Evolutionary conservation across 2,888 invertebrate genomes (phyloP), one percentile per base, ranked within the genome.

Genomic region (Diplolepis rosae): DNA sequence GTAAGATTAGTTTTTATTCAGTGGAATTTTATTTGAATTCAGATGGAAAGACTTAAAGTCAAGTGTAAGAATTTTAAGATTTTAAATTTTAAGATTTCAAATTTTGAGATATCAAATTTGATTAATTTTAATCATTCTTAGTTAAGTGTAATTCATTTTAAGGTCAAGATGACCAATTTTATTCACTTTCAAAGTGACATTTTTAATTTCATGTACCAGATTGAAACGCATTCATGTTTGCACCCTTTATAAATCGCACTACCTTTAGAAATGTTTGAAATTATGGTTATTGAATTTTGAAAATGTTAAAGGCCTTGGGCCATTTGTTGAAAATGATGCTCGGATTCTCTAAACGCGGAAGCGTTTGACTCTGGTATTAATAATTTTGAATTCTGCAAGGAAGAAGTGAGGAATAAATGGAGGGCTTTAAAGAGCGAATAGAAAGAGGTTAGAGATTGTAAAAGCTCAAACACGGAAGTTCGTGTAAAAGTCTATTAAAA

Each of bases 401-500:
- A 28, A 15, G 28, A 52, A 7, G 28, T 5, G 6, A 28, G 4
- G 4, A 54, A 15, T 15, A 2, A 45, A 0, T 15, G n/a, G 3
- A 4, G 45, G 1, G 30, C 4, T 30, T 32, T 13, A 13, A 18
- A 32, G 32, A 32, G 32, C 39, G 39, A 61, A 24, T 42, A 61
- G 61, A 61, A 39, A 61, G 9, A 11, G 27, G 11, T 13, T 22
- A 7, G 39, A 32, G 32, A 61, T 42, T 61, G 61, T 61, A 61
- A 24, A 61, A 61, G 61, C 61, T 61, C 61, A 61, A 61, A 61
- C 9, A 61, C 61, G 61, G 39, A 24, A 42, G 39, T 61, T 61
- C 35, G 39, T 61, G 39, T 42, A 61, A 61, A 61, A 42, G 39
- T 61, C 61, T 61, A 35, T 61, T 61, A 39, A 42, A 39, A 39